A percentile compares a stretch with the other conserved stretches of the same genome.
Evolutionary conservation across 1,140 invertebrate genomes (phyloP).

Genomic region (Mamestra configurata): DNA sequence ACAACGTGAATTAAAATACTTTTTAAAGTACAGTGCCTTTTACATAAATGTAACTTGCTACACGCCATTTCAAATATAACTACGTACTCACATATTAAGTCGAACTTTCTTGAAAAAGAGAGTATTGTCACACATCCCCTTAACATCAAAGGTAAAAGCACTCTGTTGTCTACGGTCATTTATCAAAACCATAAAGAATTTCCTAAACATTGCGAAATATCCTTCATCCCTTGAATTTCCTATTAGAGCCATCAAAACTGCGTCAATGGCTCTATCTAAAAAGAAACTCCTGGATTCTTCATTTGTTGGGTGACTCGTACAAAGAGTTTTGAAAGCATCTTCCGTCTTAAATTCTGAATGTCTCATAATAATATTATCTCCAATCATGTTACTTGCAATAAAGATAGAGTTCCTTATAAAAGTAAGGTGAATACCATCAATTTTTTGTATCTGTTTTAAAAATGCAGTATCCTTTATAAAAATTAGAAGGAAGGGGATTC

Average conservation of each 20-base stretch:
- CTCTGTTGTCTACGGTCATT: neutral
- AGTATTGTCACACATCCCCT: neutral
- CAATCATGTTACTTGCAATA: neutral
- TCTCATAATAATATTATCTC: neutral
- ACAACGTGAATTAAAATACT: too few relatives aligned
- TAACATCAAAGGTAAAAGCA: neutral
- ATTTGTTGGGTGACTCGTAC: neutral
- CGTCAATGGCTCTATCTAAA: neutral
- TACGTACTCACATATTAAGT: too few relatives aligned
- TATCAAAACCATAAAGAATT: neutral
- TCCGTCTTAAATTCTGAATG: neutral
- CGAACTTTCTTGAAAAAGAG: too few relatives aligned
- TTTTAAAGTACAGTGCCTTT: too few relatives aligned
- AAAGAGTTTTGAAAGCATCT: neutral
- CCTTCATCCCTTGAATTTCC: neutral
- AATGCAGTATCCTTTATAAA: neutral
- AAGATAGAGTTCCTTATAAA: neutral
- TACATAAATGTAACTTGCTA: too few relatives aligned
- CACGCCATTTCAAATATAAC: too few relatives aligned
- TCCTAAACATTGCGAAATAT: neutral
- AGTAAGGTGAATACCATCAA: neutral
- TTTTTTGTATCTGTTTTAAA: neutral
- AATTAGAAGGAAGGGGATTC: neutral
- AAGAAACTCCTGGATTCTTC: neutral
- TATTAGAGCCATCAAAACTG: neutral